Evolutionary conservation across 2,888 invertebrate genomes (phyloP).

Genomic region (Gastracanthus pulcherrimus): DNA sequence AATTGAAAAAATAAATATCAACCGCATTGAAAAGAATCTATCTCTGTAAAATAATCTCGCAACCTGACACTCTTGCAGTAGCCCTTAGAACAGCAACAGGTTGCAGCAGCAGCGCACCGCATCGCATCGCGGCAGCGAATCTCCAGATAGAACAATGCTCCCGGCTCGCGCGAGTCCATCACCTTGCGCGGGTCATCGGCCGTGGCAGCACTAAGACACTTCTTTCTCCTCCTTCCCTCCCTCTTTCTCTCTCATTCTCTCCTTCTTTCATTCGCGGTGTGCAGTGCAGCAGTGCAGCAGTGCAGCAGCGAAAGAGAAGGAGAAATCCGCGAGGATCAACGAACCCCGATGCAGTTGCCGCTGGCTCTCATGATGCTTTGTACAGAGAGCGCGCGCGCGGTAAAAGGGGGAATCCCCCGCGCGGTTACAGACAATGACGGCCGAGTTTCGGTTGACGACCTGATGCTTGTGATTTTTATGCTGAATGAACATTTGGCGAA

Average conservation of each 20-base stretch:
- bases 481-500: slow-evolving; percentile 7
- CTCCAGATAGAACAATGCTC: slow-evolving; percentile 5
- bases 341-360: slow-evolving; percentile 54
- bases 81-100: background rate
- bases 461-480: background rate
- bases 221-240: slow-evolving; percentile 29
- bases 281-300: background rate
- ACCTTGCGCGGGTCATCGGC: slow-evolving; percentile 67
- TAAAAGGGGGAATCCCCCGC: slow-evolving; percentile 28
- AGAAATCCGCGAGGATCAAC: slow-evolving; percentile 54
- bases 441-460: background rate
- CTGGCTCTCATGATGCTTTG: slow-evolving; percentile 16
- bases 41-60: background rate
- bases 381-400: slow-evolving; percentile 9
- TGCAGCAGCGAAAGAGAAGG: slow-evolving; percentile 32
- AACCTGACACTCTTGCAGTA: background rate
- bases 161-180: slow-evolving; percentile 25
- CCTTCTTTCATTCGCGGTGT: slow-evolving; percentile 21
- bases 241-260: background rate
- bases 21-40: background rate
- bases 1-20: too few species aligned
- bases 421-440: slow-evolving; percentile 6
- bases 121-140: too few species aligned
- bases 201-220: slow-evolving; percentile 64
- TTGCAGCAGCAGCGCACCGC: background rate